Evolutionary conservation across 2,797 vertebrate genomes (phyloP).

Genomic region (Pteropus rufus): DNA sequence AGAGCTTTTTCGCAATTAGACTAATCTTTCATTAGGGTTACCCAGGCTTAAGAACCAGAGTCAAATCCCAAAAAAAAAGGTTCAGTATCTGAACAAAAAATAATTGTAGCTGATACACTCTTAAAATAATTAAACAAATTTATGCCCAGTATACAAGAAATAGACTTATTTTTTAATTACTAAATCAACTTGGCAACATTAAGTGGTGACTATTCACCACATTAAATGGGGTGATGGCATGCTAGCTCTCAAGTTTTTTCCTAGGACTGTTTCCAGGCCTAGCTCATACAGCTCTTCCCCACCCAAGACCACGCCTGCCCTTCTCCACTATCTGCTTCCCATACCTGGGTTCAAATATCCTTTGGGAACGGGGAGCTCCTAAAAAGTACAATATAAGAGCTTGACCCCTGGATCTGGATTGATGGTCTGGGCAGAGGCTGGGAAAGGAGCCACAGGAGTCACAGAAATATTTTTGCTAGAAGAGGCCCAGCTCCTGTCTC

Average conservation of each 20-base stretch:
- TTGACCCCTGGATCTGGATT: not conserved
- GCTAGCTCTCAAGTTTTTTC: not conserved
- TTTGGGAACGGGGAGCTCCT: not conserved
- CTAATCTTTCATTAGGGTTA: not conserved
- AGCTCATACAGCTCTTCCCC: not conserved
- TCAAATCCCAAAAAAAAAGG: not conserved
- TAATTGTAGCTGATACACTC: not conserved
- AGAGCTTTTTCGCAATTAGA: not conserved
- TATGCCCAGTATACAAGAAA: not conserved
- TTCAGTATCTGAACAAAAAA: not conserved
- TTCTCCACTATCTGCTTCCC: not conserved
- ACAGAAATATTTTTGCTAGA: not conserved
- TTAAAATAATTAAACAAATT: conserved; percentile 8
- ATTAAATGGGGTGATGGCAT: not conserved
- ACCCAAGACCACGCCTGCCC: not conserved
- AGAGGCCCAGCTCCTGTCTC: not conserved
- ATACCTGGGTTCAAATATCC: not conserved
- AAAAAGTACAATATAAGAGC: not conserved
- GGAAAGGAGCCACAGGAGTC: not conserved
- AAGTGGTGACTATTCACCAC: not conserved
- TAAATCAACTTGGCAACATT: not conserved
- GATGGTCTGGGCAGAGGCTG: not conserved
- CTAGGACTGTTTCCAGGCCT: not conserved
- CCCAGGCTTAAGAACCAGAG: not conserved
- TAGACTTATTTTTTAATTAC: not conserved